phyloP scores from a whole-genome alignment of 2,888 invertebrate species.

The Plebejus argus region DNA sequence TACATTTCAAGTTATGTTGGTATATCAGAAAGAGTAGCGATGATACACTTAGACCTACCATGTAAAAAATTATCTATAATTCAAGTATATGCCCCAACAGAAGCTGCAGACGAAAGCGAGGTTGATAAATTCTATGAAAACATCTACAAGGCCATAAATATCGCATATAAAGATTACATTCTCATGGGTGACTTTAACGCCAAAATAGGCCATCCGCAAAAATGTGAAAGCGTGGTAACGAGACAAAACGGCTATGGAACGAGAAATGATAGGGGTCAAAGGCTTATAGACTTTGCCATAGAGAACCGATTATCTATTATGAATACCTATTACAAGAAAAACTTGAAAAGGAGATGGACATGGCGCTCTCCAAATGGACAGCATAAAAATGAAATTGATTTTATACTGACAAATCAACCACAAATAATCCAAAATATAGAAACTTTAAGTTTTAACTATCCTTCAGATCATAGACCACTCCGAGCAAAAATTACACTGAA shows the following conservation, averaged over 20 bases:
- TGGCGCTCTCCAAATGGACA: too few relatives aligned
- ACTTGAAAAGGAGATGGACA: too few relatives aligned
- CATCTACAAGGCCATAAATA: not conserved
- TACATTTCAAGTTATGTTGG: too few relatives aligned
- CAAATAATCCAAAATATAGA: not conserved
- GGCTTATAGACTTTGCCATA: not conserved
- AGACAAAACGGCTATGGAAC: not conserved
- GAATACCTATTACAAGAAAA: not conserved
- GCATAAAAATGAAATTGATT: not conserved
- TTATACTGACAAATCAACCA: not conserved
- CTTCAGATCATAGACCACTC: not conserved
- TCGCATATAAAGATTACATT: not conserved
- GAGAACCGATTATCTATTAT: not conserved
- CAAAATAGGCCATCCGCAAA: not conserved
- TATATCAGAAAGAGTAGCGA: too few relatives aligned
- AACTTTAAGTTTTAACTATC: not conserved
- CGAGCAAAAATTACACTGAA: not conserved
- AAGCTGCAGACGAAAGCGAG: not conserved
- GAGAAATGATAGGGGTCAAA: slow-evolving; percentile 3
- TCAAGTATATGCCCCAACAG: not conserved
- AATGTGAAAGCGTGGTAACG: not conserved
- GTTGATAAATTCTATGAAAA: not conserved
- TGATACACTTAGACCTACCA: not conserved
- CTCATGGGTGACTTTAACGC: not conserved
- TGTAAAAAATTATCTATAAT: not conserved